These are phyloP conservation scores for Megalonaias nervosa DNA, from an alignment of 1,140 invertebrate genomes.

Conservation along the genomic window DNA sequence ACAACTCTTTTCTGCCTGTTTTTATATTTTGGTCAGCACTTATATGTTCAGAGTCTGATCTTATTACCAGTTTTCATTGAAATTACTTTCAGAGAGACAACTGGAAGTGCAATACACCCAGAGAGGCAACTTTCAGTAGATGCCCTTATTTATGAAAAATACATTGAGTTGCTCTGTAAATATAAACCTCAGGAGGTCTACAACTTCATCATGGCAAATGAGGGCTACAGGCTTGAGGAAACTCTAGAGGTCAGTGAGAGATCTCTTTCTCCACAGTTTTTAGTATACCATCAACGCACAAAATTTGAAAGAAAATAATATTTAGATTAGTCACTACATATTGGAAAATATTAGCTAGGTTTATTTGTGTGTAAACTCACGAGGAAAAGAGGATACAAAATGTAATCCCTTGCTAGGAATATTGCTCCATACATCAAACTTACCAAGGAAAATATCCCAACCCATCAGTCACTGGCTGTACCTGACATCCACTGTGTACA, in stretches of 20 bases:
- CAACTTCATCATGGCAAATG: constrained; percentile 69
- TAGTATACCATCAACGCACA: neutral
- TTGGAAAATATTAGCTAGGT: no score
- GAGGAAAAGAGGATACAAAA: no score
- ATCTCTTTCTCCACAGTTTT: neutral
- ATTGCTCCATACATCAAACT: no score
- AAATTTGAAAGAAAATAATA: neutral
- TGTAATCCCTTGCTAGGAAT: no score
- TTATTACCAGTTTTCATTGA: neutral
- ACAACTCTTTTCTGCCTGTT: no score
- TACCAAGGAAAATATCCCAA: no score
- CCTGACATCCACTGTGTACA: no score
- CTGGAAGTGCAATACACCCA: constrained; percentile 56
- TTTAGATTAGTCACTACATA: no score
- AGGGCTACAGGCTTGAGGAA: constrained; percentile 72
- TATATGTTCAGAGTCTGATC: neutral
- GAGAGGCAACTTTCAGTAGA: constrained; percentile 64
- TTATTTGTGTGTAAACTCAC: no score
- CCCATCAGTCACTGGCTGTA: no score
- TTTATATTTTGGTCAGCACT: no score
- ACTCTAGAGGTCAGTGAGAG: constrained; percentile 70
- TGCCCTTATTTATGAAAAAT: constrained; percentile 65
- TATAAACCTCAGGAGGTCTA: constrained; percentile 74
- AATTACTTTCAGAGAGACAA: constrained; percentile 48
- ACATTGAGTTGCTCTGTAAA: constrained; percentile 81